Evolutionary conservation across 2,888 invertebrate species (phyloP).

Genomic region (Microplitis deprimator): DNA sequence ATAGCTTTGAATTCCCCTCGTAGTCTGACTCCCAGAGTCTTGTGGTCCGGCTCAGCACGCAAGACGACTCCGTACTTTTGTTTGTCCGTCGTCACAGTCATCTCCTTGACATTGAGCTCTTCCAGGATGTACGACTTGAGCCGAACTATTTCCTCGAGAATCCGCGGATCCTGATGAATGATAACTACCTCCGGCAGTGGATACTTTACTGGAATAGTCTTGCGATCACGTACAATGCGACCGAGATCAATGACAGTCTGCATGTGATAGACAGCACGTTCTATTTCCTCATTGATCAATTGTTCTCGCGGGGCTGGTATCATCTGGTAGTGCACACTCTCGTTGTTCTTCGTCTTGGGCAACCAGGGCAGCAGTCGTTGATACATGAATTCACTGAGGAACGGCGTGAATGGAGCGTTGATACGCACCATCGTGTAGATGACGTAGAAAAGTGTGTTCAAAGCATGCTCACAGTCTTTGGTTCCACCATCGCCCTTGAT

Average conservation of each 20-base stretch:
- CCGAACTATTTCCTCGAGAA: constrained; percentile 83
- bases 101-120: constrained; percentile 91
- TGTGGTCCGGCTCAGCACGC: constrained; percentile 96
- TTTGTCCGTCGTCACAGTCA: constrained; percentile 91
- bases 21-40: constrained; percentile 87
- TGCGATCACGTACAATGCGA: constrained; percentile 91
- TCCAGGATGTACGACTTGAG: constrained; percentile 89
- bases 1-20: constrained; percentile 93
- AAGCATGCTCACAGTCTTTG: constrained; percentile 85
- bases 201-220: constrained; percentile 95
- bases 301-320: constrained; percentile 82
- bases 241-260: constrained; percentile 96
- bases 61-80: constrained; percentile 92
- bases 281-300: constrained; percentile 88
- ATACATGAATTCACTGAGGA: constrained; percentile 95
- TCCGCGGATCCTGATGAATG: constrained; percentile 86
- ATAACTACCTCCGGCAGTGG: constrained; percentile 97
- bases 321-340: constrained; percentile 94
- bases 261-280: constrained; percentile 92
- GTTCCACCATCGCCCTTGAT: constrained; percentile 92
- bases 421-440: constrained; percentile 90
- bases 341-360: constrained; percentile 73
- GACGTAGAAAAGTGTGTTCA: constrained; percentile 91
- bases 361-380: constrained; percentile 85
- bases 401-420: constrained; percentile 99